A percentile compares a stretch with the other conserved stretches of the same genome.
These are phyloP conservation scores for Cyanoramphus novaezelandiae DNA, from an alignment of 2,113 vertebrate species.

Conservation along the genomic window DNA sequence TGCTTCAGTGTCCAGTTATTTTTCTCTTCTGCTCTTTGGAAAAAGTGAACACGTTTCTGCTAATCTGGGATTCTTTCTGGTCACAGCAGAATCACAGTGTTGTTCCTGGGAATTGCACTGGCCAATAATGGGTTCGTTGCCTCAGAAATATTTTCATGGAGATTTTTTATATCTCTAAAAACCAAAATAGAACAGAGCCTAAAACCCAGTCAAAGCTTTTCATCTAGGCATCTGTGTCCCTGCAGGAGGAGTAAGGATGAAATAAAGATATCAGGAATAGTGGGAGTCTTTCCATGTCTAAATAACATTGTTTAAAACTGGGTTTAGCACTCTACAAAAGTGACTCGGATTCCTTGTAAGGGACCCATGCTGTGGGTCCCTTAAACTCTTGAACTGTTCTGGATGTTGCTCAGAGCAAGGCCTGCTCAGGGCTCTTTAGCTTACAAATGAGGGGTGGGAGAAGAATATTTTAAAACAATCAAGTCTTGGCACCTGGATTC, in stretches of 20 bases:
- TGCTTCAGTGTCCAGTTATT: background rate
- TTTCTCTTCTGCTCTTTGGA: background rate
- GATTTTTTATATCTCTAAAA: background rate
- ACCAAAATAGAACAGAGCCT: background rate
- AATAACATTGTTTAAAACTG: background rate
- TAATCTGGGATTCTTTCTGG: conserved; percentile 5
- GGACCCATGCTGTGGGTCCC: too few relatives aligned
- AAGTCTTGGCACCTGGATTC: background rate
- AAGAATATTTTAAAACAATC: background rate
- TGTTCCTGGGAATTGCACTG: background rate
- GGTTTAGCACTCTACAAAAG: background rate
- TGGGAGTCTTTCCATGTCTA: background rate
- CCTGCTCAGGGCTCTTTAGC: background rate
- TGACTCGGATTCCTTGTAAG: background rate
- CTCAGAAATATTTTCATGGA: background rate
- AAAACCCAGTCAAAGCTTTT: background rate
- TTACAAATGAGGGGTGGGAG: background rate
- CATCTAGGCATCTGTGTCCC: background rate
- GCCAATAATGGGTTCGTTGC: background rate
- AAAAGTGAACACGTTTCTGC: background rate
- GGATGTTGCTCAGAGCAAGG: background rate
- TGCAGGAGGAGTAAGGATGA: background rate
- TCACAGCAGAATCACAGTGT: background rate
- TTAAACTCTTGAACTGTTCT: background rate
- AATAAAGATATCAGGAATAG: background rate